phyloP scores from a whole-genome alignment of 2,113 vertebrate species.

The Oncorhynchus masou region DNA sequence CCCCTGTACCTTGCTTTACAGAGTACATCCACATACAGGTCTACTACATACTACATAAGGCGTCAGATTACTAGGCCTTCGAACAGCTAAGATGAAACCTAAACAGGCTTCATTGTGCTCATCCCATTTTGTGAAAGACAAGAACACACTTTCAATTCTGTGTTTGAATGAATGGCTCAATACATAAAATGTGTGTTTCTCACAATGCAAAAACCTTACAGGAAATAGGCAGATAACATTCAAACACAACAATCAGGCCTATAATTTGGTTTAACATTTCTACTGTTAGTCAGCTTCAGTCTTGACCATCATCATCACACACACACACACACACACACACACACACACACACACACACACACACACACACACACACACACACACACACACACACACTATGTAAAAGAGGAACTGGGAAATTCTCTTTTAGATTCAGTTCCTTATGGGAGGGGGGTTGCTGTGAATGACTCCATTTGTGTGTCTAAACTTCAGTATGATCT shows the following conservation, averaged over 20 bases:
- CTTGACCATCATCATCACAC: slow-evolving; percentile 4
- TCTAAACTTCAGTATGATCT: slow-evolving; percentile 32
- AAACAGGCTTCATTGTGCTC: slow-evolving; percentile 1
- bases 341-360: slow-evolving; percentile 26
- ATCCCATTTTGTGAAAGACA: background rate
- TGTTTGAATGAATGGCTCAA: slow-evolving; percentile 48
- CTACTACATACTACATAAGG: background rate
- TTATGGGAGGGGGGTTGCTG: slow-evolving; percentile 51
- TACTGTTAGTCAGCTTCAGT: background rate
- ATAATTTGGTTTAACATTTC: background rate
- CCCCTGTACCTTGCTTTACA: background rate
- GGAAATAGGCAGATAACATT: slow-evolving; percentile 5
- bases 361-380: slow-evolving; percentile 35
- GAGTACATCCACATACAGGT: background rate
- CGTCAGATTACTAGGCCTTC: background rate
- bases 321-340: slow-evolving; percentile 37
- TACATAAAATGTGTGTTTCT: slow-evolving; percentile 34
- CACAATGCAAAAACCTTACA: slow-evolving; percentile 1
- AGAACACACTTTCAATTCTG: slow-evolving; percentile 57
- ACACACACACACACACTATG: slow-evolving; percentile 33
- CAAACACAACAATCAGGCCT: background rate
- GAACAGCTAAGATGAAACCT: background rate
- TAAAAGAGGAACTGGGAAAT: slow-evolving; percentile 77
- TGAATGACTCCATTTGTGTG: slow-evolving; percentile 56
- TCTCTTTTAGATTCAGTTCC: slow-evolving; percentile 84